These are phyloP conservation scores for Maconellicoccus hirsutus DNA, from an alignment of 1,140 invertebrate genomes.

Conservation along the genomic window DNA sequence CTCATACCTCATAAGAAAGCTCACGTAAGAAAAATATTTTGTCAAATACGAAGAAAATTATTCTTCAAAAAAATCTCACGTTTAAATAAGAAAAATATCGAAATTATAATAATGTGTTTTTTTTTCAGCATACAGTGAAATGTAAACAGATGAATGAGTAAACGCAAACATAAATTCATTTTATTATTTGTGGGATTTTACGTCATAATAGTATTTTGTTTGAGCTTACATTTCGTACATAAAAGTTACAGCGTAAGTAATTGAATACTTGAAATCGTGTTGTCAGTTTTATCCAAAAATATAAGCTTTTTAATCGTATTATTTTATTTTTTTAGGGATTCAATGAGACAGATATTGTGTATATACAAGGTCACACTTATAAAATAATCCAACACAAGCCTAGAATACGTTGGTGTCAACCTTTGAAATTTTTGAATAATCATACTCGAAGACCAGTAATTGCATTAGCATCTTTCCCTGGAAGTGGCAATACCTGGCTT, in stretches of 20 bases:
- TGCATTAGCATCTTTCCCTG: conserved; percentile 61
- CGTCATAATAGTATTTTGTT: background rate
- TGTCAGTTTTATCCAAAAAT: background rate
- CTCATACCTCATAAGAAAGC: too few species aligned
- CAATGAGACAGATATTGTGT: background rate
- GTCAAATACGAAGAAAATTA: too few species aligned
- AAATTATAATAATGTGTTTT: background rate
- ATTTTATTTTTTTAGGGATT: background rate
- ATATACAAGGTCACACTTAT: background rate
- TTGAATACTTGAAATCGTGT: background rate
- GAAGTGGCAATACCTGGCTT: conserved; percentile 70
- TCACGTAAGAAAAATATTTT: too few species aligned
- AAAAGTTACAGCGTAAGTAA: background rate
- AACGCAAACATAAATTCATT: background rate
- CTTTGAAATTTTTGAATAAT: conserved; percentile 35
- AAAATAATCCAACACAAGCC: conserved; percentile 23
- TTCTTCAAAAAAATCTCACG: too few species aligned
- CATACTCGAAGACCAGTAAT: conserved; percentile 36
- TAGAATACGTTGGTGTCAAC: conserved; percentile 39
- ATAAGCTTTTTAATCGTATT: background rate
- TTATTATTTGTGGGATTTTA: background rate
- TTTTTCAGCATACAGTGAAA: background rate
- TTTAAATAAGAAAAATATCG: too few species aligned
- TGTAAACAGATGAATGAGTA: conserved; percentile 4
- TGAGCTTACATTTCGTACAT: conserved; percentile 4